phyloP scores from a whole-genome alignment of 2,888 invertebrate species.

The Synanthedon formicaeformis region DNA sequence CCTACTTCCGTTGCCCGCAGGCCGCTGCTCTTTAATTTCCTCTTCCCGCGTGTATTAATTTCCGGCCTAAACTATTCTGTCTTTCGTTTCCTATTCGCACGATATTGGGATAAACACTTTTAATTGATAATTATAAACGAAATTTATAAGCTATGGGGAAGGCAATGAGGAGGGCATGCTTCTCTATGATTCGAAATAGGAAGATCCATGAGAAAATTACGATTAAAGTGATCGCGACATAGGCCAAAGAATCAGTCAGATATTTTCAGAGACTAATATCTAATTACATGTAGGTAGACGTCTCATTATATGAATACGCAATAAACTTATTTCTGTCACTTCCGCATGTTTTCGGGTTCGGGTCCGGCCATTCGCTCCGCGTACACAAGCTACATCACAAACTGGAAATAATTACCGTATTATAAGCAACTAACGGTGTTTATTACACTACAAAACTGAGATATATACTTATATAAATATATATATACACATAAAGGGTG shows the following conservation, averaged over 20 bases:
- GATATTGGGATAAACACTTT: neutral
- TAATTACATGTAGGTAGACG: neutral
- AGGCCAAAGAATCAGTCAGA: too few relatives aligned
- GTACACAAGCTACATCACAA: slow-evolving; percentile 19
- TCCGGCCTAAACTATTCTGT: slow-evolving; percentile 53
- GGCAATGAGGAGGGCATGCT: too few relatives aligned
- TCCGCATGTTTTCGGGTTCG: slow-evolving; percentile 50
- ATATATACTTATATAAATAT: too few relatives aligned
- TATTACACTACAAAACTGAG: too few relatives aligned
- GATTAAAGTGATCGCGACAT: too few relatives aligned
- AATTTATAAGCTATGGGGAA: too few relatives aligned
- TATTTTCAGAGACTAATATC: neutral
- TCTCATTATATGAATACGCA: slow-evolving; percentile 26
- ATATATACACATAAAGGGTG: too few relatives aligned
- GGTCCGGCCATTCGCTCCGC: slow-evolving; percentile 21
- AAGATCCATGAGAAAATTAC: too few relatives aligned
- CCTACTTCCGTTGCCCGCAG: slow-evolving; percentile 46
- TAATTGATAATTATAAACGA: neutral
- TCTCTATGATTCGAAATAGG: too few relatives aligned
- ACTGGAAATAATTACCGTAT: neutral
- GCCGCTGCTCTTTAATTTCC: slow-evolving; percentile 62
- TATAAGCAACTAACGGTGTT: too few relatives aligned
- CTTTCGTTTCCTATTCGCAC: slow-evolving; percentile 39
- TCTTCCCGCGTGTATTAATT: slow-evolving; percentile 63
- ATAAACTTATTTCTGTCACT: slow-evolving; percentile 61